phyloP scores from a whole-genome alignment of 2,797 vertebrate genomes.

The Petrocephalus schoutedeni region DNA sequence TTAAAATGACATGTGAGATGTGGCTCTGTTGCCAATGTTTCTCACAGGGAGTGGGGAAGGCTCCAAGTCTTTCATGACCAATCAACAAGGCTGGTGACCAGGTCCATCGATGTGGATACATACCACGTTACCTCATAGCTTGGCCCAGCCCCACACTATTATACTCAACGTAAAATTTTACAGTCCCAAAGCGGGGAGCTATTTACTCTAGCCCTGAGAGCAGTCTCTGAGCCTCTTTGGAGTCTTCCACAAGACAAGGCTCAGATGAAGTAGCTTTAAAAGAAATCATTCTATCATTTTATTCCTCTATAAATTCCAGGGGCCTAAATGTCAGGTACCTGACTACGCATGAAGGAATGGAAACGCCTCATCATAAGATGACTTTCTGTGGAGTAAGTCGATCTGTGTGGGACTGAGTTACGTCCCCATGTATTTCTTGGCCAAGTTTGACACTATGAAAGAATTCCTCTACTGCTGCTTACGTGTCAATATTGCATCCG shows the following conservation, averaged over 20 bases:
- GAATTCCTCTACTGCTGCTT: background rate
- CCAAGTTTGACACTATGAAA: background rate
- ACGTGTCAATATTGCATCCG: background rate
- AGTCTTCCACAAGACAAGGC: background rate
- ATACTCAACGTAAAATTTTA: background rate
- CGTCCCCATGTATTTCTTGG: background rate
- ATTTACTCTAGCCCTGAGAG: background rate
- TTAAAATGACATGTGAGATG: background rate
- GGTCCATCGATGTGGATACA: background rate
- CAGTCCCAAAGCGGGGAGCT: background rate
- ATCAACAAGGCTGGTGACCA: background rate
- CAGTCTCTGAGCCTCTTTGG: background rate
- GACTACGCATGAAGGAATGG: background rate
- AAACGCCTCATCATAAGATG: background rate
- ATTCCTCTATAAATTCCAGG: background rate
- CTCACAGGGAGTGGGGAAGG: background rate
- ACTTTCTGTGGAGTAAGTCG: background rate
- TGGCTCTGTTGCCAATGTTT: background rate
- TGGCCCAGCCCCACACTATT: background rate
- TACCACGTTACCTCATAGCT: background rate
- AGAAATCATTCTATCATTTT: background rate
- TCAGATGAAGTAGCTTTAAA: background rate
- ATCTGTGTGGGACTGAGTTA: background rate
- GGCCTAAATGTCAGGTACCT: slow-evolving; percentile 4
- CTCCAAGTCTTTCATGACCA: background rate